Percentiles rank a stretch among this genome's conserved stretches.
These are phyloP conservation scores for Drosophila pallidifrons DNA, from an alignment of 1,140 invertebrate genomes.

Conservation along the genomic window DNA sequence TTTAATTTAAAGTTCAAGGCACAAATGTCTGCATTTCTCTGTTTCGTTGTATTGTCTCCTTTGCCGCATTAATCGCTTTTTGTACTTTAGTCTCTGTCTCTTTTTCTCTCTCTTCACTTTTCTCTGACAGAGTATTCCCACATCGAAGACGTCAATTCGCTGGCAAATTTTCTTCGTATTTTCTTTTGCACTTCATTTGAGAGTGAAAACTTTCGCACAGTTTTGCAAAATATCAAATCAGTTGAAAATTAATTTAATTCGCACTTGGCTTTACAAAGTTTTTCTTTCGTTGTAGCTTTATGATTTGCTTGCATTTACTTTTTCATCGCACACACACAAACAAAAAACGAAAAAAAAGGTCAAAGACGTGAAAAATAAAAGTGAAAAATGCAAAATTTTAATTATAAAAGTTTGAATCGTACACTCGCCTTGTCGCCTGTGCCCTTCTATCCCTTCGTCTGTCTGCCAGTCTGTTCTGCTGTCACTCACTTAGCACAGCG, in stretches of 20 bases:
- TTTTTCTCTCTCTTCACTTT: no score
- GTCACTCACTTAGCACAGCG: constrained; percentile 13
- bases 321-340: constrained; percentile 15
- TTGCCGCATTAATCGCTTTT: no score
- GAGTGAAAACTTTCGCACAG: constrained; percentile 52
- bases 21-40: no score
- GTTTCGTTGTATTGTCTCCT: no score
- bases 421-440: constrained; percentile 51
- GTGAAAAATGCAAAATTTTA: constrained; percentile 71
- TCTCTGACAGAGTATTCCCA: neutral
- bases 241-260: constrained; percentile 84
- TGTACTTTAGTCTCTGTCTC: no score
- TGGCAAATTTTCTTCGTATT: neutral
- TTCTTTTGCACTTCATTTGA: constrained; percentile 35
- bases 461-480: constrained; percentile 16
- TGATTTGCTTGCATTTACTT: constrained; percentile 61
- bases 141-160: neutral
- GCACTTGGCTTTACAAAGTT: constrained; percentile 68
- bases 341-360: constrained; percentile 2
- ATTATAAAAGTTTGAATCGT: constrained; percentile 81
- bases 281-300: constrained; percentile 69
- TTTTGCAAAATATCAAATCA: constrained; percentile 70
- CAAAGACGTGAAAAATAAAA: constrained; percentile 16
- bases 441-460: constrained; percentile 10
- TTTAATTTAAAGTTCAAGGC: no score